Conservation (phyloP, 2,888 invertebrate genomes). For the Limnephilus auricula region DNA sequence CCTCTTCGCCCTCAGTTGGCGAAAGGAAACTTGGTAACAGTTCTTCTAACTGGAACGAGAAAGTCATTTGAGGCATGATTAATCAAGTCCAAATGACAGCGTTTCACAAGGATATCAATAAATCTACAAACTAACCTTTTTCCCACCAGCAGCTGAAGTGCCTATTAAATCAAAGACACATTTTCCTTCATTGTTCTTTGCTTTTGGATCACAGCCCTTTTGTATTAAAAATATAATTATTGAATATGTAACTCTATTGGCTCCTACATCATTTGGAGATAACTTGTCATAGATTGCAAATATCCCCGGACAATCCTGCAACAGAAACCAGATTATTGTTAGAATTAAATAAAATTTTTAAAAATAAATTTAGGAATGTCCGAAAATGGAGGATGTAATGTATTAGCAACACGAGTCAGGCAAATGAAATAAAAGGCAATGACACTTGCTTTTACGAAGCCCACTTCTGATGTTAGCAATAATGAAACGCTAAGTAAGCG, state of each 20-base stretch:
- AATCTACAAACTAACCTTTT: slow-evolving; percentile 57
- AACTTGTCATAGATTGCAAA: slow-evolving; percentile 75
- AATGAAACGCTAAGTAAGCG: too few relatives aligned
- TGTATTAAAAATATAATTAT: slow-evolving; percentile 86
- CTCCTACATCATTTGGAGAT: slow-evolving; percentile 70
- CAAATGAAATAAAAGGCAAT: too few relatives aligned
- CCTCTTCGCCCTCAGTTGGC: background rate
- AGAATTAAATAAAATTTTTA: too few relatives aligned
- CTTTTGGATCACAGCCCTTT: slow-evolving; percentile 80
- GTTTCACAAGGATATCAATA: slow-evolving; percentile 2
- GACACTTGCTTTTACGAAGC: too few relatives aligned
- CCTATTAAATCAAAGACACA: slow-evolving; percentile 73
- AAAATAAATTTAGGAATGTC: background rate
- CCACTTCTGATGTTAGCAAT: too few relatives aligned
- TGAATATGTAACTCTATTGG: slow-evolving; percentile 80
- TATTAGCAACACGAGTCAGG: too few relatives aligned
- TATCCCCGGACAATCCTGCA: slow-evolving; percentile 79
- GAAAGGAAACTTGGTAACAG: slow-evolving; percentile 42
- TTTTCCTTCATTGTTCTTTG: slow-evolving; percentile 82
- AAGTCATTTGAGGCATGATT: background rate
- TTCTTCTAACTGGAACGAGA: slow-evolving; percentile 48
- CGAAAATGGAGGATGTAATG: background rate
- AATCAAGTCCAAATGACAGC: background rate
- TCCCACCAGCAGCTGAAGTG: slow-evolving; percentile 73
- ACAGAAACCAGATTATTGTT: slow-evolving; percentile 24